phyloP scores from a whole-genome alignment of 2,888 invertebrate genomes.

The Drosophila tanythrix region DNA sequence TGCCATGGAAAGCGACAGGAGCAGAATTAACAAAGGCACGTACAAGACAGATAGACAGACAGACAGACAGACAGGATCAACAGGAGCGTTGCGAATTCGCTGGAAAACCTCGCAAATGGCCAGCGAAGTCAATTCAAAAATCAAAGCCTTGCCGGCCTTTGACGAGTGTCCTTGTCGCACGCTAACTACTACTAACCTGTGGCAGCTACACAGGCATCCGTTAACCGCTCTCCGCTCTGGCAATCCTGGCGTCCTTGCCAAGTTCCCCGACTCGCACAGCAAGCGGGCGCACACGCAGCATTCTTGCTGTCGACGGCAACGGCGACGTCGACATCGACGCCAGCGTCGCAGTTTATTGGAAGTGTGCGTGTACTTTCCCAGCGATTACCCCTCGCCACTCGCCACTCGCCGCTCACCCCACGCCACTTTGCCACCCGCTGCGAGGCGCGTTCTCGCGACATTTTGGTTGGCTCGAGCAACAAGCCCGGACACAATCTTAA shows the following conservation, averaged over 20 bases:
- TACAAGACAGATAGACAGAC: background rate
- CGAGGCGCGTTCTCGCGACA: slow-evolving; percentile 76
- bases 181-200: slow-evolving; percentile 57
- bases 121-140: slow-evolving; percentile 16
- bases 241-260: slow-evolving; percentile 45
- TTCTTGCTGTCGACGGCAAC: slow-evolving; percentile 14
- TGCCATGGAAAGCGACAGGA: slow-evolving; percentile 62
- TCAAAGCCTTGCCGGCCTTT: slow-evolving; percentile 28
- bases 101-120: slow-evolving; percentile 41
- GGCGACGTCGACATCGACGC: slow-evolving; percentile 17
- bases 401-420: slow-evolving; percentile 30
- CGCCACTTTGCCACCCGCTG: slow-evolving; percentile 30
- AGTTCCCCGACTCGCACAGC: slow-evolving; percentile 50
- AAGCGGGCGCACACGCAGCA: slow-evolving; percentile 67
- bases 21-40: slow-evolving; percentile 7
- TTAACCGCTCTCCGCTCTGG: background rate
- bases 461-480: slow-evolving; percentile 69
- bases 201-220: slow-evolving; percentile 23
- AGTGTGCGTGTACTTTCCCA: slow-evolving; percentile 62
- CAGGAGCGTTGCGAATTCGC: slow-evolving; percentile 53
- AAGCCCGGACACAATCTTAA: slow-evolving; percentile 30
- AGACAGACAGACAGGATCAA: slow-evolving; percentile 10
- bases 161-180: slow-evolving; percentile 66
- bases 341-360: slow-evolving; percentile 56
- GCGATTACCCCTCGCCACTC: slow-evolving; percentile 32